These are phyloP conservation scores for Choloepus didactylus DNA, from an alignment of 2,797 vertebrate species.

Conservation along the genomic window DNA sequence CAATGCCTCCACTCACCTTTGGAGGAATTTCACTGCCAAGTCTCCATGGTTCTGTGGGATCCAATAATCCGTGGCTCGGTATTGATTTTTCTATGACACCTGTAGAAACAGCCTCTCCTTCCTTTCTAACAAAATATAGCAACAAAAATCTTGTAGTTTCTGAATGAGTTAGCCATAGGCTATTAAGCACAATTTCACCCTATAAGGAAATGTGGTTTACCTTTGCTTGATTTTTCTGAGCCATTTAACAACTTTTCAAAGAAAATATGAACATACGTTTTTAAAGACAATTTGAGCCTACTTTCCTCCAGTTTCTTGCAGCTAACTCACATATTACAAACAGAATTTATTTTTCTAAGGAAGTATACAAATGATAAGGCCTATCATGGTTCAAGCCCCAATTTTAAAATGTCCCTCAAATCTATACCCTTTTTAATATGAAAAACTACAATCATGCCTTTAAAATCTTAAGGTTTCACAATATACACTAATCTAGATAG, in stretches of 20 bases:
- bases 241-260: slow-evolving; percentile 51
- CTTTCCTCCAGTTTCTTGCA: background rate
- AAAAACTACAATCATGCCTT: slow-evolving; percentile 25
- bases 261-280: slow-evolving; percentile 34
- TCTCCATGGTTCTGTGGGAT: slow-evolving; percentile 80
- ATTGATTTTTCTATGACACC: slow-evolving; percentile 84
- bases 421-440: background rate
- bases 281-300: background rate
- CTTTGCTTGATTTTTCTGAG: slow-evolving; percentile 4
- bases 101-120: slow-evolving; percentile 85
- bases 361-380: slow-evolving; percentile 4
- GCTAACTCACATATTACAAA: background rate
- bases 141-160: slow-evolving; percentile 77
- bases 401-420: slow-evolving; percentile 53
- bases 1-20: slow-evolving; percentile 79
- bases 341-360: slow-evolving; percentile 13
- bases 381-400: background rate
- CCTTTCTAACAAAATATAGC: slow-evolving; percentile 84
- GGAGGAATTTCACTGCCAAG: slow-evolving; percentile 82
- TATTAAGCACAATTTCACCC: slow-evolving; percentile 70
- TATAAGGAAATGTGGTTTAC: slow-evolving; percentile 59
- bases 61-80: slow-evolving; percentile 82
- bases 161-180: slow-evolving; percentile 79
- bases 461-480: slow-evolving; percentile 25
- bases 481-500: background rate